Base-by-base conservation (phyloP, 2,888 invertebrate species). In the Hyalella azteca region DNA sequence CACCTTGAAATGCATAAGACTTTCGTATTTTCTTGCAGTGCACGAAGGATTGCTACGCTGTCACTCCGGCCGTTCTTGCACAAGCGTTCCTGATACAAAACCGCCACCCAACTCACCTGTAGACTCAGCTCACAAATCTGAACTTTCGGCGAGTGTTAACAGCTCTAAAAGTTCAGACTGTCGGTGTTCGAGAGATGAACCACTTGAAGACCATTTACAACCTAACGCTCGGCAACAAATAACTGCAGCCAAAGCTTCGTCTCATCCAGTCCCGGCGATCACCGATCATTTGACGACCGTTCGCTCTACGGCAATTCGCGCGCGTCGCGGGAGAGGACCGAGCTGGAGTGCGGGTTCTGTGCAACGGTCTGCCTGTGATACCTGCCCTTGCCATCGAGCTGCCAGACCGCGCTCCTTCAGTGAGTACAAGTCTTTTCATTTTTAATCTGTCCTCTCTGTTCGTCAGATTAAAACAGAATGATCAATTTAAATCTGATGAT, bases 41-140 rank as follows among this genome's bases (percentile, higher is more conserved):
- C 66, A 66, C 26, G 66, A 66, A 29, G 66, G 66, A n/a, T 19
- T 66, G 32, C 36, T 66, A 36, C 66, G 66, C 66, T 66, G 66
- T 39, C 19, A 9, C 66, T 66, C 66, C 3, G 66, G 66, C 36
- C 66, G 66, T 5, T 66, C 66, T 0, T 66, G 66, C 66, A 36
- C 36, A 32, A 66, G 36, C 39, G 39, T 39, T 9, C 36, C 66
- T 7, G 66, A 66, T 9, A 13, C 39, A 3, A 36, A 66, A 7
- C 36, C 29, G 22, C 1, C 39, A 15, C 36, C 4, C 66, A 11
- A 29, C 3, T 36, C 66, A 54, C 9, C 26, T 9, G 54, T 22
- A 54, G 54, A 54, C 54, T 54, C 54, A 4, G 54, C 54, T 54
- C n/a, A n/a, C n/a, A n/a, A n/a, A n/a, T n/a, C n/a, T n/a, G n/a